Percentiles rank a stretch among this genome's conserved stretches.
These are phyloP conservation scores for Gymnocypris eckloni DNA, from an alignment of 2,797 vertebrate species.

Conservation along the genomic window DNA sequence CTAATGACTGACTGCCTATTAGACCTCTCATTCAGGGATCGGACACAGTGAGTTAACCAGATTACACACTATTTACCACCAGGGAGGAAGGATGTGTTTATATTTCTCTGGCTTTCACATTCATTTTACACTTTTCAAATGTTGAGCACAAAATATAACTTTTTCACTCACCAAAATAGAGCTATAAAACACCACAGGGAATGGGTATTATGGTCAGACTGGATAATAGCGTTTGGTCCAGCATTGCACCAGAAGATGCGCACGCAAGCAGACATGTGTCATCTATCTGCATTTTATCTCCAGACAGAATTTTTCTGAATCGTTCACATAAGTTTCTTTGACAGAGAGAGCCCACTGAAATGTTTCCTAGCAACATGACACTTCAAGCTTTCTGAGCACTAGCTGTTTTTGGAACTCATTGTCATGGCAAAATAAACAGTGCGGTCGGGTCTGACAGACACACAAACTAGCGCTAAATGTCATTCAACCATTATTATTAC, in stretches of 20 bases:
- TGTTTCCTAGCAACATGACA: slow-evolving; percentile 59
- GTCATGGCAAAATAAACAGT: slow-evolving; percentile 39
- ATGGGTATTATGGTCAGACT: slow-evolving; percentile 4
- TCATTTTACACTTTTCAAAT: not conserved
- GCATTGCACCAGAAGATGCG: slow-evolving; percentile 37
- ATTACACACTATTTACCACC: slow-evolving; percentile 53
- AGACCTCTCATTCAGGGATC: slow-evolving; percentile 54
- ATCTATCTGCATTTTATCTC: slow-evolving; percentile 42
- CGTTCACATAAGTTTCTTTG: slow-evolving; percentile 44
- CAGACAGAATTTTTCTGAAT: slow-evolving; percentile 40
- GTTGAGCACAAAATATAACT: not conserved
- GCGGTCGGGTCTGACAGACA: slow-evolving; percentile 20
- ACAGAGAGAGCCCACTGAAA: slow-evolving; percentile 35
- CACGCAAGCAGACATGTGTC: slow-evolving; percentile 33
- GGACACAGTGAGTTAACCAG: slow-evolving; percentile 56
- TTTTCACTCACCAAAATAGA: not conserved
- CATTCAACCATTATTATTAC: slow-evolving; percentile 25
- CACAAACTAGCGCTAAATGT: slow-evolving; percentile 48
- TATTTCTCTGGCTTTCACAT: not conserved
- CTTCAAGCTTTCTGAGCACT: slow-evolving; percentile 41
- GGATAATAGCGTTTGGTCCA: slow-evolving; percentile 22
- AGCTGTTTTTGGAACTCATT: slow-evolving; percentile 41
- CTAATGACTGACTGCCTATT: slow-evolving; percentile 59
- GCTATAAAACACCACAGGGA: not conserved
- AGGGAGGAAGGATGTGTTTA: slow-evolving; percentile 18